phyloP scores from a whole-genome alignment of 2,888 invertebrate species.

The Aproaerema taeniolella region DNA sequence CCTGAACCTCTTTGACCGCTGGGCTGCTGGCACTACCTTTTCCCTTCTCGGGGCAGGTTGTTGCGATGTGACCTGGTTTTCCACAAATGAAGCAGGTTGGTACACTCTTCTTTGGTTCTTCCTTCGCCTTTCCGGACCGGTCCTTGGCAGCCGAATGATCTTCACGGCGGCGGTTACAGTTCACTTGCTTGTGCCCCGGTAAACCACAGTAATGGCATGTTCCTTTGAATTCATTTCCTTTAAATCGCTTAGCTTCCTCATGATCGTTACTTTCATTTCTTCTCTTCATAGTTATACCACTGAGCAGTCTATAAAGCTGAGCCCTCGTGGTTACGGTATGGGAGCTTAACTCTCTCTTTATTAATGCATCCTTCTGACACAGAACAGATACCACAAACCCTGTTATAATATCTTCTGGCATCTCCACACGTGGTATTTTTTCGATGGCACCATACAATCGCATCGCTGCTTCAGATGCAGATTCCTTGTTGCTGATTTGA shows the following conservation, averaged over 20 bases:
- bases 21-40: background rate
- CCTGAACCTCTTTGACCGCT: background rate
- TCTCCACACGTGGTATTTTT: conserved; percentile 13
- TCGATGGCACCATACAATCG: conserved; percentile 19
- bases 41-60: conserved; percentile 9
- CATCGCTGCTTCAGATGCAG: conserved; percentile 17
- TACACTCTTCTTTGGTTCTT: background rate
- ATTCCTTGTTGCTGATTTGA: conserved; percentile 20
- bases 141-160: background rate
- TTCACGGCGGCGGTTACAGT: background rate
- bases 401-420: conserved; percentile 18
- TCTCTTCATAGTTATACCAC: conserved; percentile 19
- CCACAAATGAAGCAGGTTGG: conserved; percentile 10
- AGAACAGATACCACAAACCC: conserved; percentile 20
- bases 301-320: conserved; percentile 22
- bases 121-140: background rate
- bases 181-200: conserved; percentile 8
- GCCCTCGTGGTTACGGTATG: conserved; percentile 16
- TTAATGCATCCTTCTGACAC: conserved; percentile 18
- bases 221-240: background rate
- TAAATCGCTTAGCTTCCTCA: conserved; percentile 4
- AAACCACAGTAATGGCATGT: conserved; percentile 11
- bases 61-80: conserved; percentile 13
- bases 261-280: conserved; percentile 9
- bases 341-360: conserved; percentile 20